Evolutionary conservation across 2,113 vertebrate genomes (phyloP).

Genomic region (Ceyx margarethae): DNA sequence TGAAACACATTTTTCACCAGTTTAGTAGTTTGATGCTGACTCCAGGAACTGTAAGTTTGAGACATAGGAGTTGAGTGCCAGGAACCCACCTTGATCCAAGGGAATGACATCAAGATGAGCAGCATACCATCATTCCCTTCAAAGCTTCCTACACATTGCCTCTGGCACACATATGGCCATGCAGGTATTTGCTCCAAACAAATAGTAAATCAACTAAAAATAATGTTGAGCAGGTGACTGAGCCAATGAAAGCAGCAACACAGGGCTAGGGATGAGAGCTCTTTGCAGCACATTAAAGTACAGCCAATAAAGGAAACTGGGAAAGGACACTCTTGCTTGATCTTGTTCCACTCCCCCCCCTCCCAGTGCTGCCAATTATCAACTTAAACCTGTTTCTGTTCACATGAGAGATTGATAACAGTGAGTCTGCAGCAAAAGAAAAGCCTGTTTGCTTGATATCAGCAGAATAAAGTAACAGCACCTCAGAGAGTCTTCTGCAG

Average conservation of each 20-base stretch:
- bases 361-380: background rate
- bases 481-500: background rate
- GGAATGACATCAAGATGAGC: background rate
- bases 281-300: background rate
- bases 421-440: background rate
- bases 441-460: background rate
- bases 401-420: accelerated
- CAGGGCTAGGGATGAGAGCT: background rate
- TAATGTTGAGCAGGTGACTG: background rate
- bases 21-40: background rate
- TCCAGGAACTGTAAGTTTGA: background rate
- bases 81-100: background rate
- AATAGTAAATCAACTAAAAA: background rate
- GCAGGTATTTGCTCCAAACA: background rate
- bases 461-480: background rate
- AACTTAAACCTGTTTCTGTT: background rate
- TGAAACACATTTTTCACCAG: background rate
- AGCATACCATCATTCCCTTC: background rate
- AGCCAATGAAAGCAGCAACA: background rate
- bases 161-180: background rate
- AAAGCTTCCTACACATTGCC: background rate
- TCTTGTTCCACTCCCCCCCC: background rate
- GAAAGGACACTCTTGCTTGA: background rate
- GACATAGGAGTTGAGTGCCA: background rate
- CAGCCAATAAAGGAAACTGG: background rate